Evolutionary conservation across 2,888 invertebrate species (phyloP).

Genomic region (Colostygia pectinataria): DNA sequence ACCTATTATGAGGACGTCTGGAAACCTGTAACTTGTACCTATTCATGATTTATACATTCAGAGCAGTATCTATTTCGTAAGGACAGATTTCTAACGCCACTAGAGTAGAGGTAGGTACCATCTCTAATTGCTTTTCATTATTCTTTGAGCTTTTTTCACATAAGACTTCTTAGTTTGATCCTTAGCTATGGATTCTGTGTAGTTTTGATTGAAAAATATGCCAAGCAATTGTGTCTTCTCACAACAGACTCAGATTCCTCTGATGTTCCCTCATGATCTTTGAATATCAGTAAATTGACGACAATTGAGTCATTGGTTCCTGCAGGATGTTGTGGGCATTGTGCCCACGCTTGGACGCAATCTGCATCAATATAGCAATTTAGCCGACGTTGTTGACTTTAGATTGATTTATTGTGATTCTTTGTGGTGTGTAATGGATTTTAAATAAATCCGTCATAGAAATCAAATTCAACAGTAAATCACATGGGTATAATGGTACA

Average conservation of each 20-base stretch:
- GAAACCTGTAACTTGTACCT: neutral
- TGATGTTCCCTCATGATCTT: constrained; percentile 19
- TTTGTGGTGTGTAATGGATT: neutral
- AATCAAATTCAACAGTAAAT: neutral
- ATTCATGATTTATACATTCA: neutral
- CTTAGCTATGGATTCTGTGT: no score
- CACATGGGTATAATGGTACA: no score
- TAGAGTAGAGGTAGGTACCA: no score
- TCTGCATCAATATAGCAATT: constrained; percentile 32
- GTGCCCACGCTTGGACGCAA: constrained; percentile 34
- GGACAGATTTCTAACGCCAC: no score
- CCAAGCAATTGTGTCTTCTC: neutral
- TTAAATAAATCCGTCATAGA: neutral
- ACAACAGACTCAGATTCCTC: constrained; percentile 8
- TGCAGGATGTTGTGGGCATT: constrained; percentile 37
- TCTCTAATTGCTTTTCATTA: no score
- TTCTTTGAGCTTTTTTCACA: no score
- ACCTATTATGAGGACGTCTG: neutral
- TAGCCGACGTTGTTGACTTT: constrained; percentile 26
- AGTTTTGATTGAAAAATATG: no score
- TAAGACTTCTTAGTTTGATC: no score
- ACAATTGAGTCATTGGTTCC: constrained; percentile 33
- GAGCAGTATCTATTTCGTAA: no score
- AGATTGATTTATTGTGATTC: constrained; percentile 27
- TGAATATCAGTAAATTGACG: constrained; percentile 30